These are phyloP conservation scores for Oncopeltus fasciatus DNA, from an alignment of 1,140 invertebrate genomes.

Conservation along the genomic window DNA sequence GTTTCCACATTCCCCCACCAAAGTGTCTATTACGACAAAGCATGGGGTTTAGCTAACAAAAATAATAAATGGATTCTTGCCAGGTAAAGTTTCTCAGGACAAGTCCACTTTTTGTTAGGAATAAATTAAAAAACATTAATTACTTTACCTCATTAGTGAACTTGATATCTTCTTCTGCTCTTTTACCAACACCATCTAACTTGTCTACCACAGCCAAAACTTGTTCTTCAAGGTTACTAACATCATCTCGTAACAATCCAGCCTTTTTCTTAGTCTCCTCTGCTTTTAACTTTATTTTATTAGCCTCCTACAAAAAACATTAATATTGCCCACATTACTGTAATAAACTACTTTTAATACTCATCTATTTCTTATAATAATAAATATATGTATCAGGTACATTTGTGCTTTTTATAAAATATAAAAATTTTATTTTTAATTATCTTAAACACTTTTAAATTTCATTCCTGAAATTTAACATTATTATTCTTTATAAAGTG, in stretches of 20 bases:
- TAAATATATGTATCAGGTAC: neutral
- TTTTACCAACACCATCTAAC: constrained; percentile 54
- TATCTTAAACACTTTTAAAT: too few relatives aligned
- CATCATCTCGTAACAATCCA: constrained; percentile 55
- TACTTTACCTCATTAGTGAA: constrained; percentile 58
- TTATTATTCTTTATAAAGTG: too few relatives aligned
- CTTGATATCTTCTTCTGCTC: constrained; percentile 55
- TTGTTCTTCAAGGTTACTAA: constrained; percentile 51
- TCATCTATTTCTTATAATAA: neutral
- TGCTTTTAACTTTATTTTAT: constrained; percentile 57
- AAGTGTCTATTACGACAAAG: too few relatives aligned
- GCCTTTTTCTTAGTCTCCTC: constrained; percentile 61
- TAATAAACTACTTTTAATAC: neutral
- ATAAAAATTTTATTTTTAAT: too few relatives aligned
- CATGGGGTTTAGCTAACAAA: too few relatives aligned
- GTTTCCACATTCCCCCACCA: too few relatives aligned
- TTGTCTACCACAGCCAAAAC: constrained; percentile 54
- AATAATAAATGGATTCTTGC: too few relatives aligned
- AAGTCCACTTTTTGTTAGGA: too few relatives aligned
- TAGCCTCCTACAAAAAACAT: constrained; percentile 42
- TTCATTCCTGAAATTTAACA: too few relatives aligned
- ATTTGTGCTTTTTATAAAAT: too few relatives aligned
- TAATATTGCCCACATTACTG: neutral
- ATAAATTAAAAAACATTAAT: too few relatives aligned
- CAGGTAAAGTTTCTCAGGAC: too few relatives aligned